Evolutionary conservation across 2,797 vertebrate species (phyloP).

Genomic region (Myiothlypis coronata): DNA sequence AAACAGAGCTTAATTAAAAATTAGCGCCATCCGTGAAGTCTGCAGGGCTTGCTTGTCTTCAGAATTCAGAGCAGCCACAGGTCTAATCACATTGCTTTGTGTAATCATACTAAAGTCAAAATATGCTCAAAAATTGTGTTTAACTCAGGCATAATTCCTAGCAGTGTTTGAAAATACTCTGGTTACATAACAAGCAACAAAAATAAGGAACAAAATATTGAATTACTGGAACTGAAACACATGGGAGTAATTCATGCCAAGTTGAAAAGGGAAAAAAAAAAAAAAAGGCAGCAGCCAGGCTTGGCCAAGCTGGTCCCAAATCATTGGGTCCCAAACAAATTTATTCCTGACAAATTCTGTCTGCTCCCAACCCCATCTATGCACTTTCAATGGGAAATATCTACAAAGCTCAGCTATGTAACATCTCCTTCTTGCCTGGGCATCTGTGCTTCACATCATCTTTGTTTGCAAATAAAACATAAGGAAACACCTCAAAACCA

Average conservation of each 20-base stretch:
- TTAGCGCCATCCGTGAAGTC: background rate
- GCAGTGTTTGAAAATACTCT: constrained; percentile 61
- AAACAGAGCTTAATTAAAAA: constrained; percentile 49
- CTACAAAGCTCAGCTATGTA: background rate
- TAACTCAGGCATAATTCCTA: constrained; percentile 15
- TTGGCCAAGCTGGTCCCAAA: constrained; percentile 33
- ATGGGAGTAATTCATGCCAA: constrained; percentile 43
- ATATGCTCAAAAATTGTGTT: constrained; percentile 20
- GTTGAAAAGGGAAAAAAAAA: background rate
- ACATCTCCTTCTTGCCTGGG: background rate
- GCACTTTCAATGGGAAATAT: background rate
- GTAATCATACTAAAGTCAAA: constrained; percentile 8
- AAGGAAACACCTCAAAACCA: background rate
- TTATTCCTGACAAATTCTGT: background rate
- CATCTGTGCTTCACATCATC: background rate
- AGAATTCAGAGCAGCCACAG: constrained; percentile 14
- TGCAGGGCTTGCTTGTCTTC: background rate
- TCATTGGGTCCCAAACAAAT: constrained; percentile 4
- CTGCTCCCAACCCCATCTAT: background rate
- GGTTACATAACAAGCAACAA: constrained; percentile 48
- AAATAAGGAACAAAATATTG: constrained; percentile 56
- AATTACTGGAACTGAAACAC: constrained; percentile 42
- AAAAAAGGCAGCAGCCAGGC: background rate
- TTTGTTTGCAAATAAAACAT: background rate
- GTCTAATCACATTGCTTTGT: constrained; percentile 26